phyloP scores from a whole-genome alignment of 2,888 invertebrate species.

The Caenorhabditis plicata region DNA sequence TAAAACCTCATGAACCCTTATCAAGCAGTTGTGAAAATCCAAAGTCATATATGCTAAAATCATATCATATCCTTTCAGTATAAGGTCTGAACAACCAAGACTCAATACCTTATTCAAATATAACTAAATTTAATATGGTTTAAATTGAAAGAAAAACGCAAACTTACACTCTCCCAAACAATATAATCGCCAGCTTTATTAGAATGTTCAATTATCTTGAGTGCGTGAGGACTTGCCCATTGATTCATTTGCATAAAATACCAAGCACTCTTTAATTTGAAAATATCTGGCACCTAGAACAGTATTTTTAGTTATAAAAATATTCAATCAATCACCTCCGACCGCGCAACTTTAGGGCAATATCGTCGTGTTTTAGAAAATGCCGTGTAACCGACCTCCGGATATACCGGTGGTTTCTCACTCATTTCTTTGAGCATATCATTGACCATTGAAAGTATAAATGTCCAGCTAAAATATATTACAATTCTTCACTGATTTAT shows the following conservation, averaged over 20 bases:
- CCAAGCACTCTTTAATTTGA: slow-evolving; percentile 25
- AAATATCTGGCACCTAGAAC: slow-evolving; percentile 15
- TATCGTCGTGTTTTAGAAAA: slow-evolving; percentile 16
- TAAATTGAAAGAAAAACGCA: not conserved
- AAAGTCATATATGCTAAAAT: slow-evolving; percentile 11
- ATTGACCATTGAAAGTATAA: slow-evolving; percentile 2
- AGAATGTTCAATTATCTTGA: slow-evolving; percentile 21
- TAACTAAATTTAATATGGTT: slow-evolving; percentile 3
- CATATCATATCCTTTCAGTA: slow-evolving; percentile 21
- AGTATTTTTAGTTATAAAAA: not conserved
- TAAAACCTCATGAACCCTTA: slow-evolving; percentile 16
- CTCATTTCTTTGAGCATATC: slow-evolving; percentile 14
- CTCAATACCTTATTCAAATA: slow-evolving; percentile 14
- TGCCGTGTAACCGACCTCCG: slow-evolving; percentile 17
- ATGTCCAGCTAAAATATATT: slow-evolving; percentile 8
- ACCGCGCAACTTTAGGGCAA: slow-evolving; percentile 12
- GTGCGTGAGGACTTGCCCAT: slow-evolving; percentile 31
- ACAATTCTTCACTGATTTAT: not conserved
- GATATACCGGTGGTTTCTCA: slow-evolving; percentile 12
- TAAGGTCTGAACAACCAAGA: slow-evolving; percentile 18
- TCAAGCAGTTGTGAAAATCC: slow-evolving; percentile 15
- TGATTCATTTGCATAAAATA: slow-evolving; percentile 17
- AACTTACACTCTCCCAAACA: slow-evolving; percentile 14
- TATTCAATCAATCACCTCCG: slow-evolving; percentile 11
- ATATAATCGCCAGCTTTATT: slow-evolving; percentile 18